Evolutionary conservation across 2,113 vertebrate species (phyloP), one percentile per base, ranked within the genome.

Genomic region (Hypanus sabinus): DNA sequence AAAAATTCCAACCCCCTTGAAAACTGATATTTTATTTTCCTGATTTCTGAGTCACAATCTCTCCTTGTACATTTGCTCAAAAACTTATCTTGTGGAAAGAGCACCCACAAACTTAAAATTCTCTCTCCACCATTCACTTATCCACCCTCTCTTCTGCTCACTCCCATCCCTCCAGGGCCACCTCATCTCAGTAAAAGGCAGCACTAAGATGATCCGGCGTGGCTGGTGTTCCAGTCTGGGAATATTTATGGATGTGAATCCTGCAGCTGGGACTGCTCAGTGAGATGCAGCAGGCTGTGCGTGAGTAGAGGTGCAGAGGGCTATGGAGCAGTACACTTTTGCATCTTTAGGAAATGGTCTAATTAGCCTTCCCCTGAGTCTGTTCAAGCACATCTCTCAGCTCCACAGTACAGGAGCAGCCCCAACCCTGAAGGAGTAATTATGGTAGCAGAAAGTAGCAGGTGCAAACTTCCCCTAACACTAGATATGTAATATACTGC

Each of bases 41-140:
- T 73, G 91, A 73, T 71, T 93, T 93, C 68, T 46, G 70, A 92
- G 88, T 38, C 68, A 92, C 88, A 92, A 33, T 46, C 73, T 93
- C 22, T 65, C 60, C 18, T 68, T 70, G 46, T 24, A 24, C 38
- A 12, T 46, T 93, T 55, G 60, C 18, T 55, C 36, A 71, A 46
- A 75, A 30, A 71, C 55, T 5, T 55, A 55, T 55, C 4, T 24
- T 46, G 20, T 70, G 1, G 36, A 92, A 92, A 79, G 10, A 30
- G 27, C 27, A 68, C 9, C 16, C 16, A 0, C 65, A 46, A 46
- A 9, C 65, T 16, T 12, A 2, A 2, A 12, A 68, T 0, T 1
- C 65, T 16, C 65, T 68, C 9, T 12, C 10, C 65, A 68, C 65
- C 65, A 68, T 68, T 68, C 5, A 70, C 68, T 18, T 16, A 70